A percentile compares a stretch with the other conserved stretches of the same genome.
Conservation (phyloP, 2,888 invertebrate species). For the Tetheella fluctuosa region DNA sequence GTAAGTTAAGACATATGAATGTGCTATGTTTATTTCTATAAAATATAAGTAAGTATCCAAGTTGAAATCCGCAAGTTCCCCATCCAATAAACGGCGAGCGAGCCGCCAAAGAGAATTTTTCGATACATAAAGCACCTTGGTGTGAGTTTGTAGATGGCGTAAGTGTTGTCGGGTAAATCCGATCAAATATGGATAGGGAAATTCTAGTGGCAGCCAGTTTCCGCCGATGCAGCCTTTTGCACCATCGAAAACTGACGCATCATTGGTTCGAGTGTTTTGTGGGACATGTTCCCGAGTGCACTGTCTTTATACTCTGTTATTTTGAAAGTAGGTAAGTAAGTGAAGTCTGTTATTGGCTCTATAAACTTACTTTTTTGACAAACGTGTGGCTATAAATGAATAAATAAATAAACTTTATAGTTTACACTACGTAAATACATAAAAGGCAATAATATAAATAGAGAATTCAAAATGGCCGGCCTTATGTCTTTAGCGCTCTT, state of each 20-base stretch:
- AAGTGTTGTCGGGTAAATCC: conserved; percentile 66
- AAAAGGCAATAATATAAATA: no score
- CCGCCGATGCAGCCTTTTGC: conserved; percentile 52
- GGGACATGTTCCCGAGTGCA: conserved; percentile 14
- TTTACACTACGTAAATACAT: no score
- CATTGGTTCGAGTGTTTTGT: conserved; percentile 42
- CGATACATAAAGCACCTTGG: conserved; percentile 52
- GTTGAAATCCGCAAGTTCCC: conserved; percentile 24
- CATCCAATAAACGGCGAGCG: conserved; percentile 31
- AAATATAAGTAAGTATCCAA: conserved; percentile 19
- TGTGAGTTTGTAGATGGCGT: conserved; percentile 52
- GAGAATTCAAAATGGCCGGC: no score
- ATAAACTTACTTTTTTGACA: no score
- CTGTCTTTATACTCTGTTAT: not conserved
- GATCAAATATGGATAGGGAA: conserved; percentile 68
- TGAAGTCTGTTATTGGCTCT: no score
- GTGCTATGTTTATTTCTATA: not conserved
- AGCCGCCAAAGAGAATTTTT: conserved; percentile 48
- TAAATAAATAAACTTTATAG: no score
- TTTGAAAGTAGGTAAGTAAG: not conserved
- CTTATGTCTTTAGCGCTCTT: no score
- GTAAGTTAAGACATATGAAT: not conserved
- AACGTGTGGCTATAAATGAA: no score
- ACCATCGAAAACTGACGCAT: conserved; percentile 47
- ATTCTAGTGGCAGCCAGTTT: conserved; percentile 53